Evolutionary conservation across 2,888 invertebrate species (phyloP), one percentile per base, ranked within the genome.

Genomic region (Trachelus tabidus): DNA sequence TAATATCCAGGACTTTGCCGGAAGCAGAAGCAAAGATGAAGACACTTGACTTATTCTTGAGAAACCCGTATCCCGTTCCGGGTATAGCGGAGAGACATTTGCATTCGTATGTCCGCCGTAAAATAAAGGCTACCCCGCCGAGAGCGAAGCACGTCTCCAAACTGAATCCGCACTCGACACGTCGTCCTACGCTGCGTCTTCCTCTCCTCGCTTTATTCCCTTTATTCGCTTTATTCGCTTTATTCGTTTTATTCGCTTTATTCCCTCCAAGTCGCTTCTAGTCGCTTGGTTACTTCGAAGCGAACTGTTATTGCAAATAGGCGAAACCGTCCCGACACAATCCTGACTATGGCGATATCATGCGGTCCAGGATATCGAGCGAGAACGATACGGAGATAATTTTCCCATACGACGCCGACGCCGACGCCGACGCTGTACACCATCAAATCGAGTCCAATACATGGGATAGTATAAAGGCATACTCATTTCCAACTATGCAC

Each of bases 241-340:
- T 11, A n/a, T 69, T 69, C 69, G 69, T n/a, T 69, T 69, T 12
- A 30, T 69, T 80, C 77, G 75, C 80, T 79, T 77, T 76, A 71
- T 73, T 76, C 56, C 68, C 81, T 83, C 76, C 77, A 23, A 56
- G 6, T 80, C 76, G 75, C 80, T 79, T 56, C 40, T 56, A 56
- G 40, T 23, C 40, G 40, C 40, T 56, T 56, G 40, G 40, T 56
- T 56, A 56, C 40, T 56, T 56, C 79, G 77, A 83, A 81, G 78
- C 79, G 81, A 83, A 81, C 83, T 84, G 86, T 87, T 89, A 89
- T 86, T 88, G 87, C 86, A 85, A 89, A 88, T 87, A 85, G 87
- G 86, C 83, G 86, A 86, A 89, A 88, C 87, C 86, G 85, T 84
- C 82, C 82, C 79, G 37, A 78, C 80, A 79, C 40, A 79, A 79